Percentiles rank a stretch among this genome's conserved stretches.
phyloP scores from a whole-genome alignment of 2,888 invertebrate species.

The Tyria jacobaeae region DNA sequence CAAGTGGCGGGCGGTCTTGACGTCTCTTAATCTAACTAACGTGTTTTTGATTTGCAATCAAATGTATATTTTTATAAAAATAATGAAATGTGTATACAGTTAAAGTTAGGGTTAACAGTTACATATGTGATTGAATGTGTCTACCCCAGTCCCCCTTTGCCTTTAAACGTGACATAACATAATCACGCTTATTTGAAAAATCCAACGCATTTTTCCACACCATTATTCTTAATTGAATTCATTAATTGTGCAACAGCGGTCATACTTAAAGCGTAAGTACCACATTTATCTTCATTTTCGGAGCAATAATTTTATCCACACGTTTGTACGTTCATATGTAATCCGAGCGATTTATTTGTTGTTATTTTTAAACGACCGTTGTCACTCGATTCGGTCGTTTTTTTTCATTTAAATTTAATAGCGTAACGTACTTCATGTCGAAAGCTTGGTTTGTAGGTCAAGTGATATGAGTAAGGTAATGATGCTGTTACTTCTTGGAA shows the following conservation, averaged over 20 bases:
- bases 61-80: no score
- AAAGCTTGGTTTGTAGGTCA: conserved; percentile 67
- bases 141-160: neutral
- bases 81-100: no score
- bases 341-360: conserved; percentile 32
- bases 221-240: conserved; percentile 19
- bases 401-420: conserved; percentile 73
- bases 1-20: no score
- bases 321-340: conserved; percentile 32
- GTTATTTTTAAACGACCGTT: conserved; percentile 52
- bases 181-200: conserved; percentile 13
- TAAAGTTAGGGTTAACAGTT: no score
- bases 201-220: neutral
- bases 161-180: conserved; percentile 18
- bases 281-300: conserved; percentile 38
- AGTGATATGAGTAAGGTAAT: conserved; percentile 45
- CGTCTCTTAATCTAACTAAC: no score
- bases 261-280: conserved; percentile 17
- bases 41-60: no score
- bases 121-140: neutral
- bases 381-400: conserved; percentile 43
- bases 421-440: conserved; percentile 67
- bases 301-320: conserved; percentile 22
- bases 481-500: conserved; percentile 46
- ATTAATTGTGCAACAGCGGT: conserved; percentile 19